These are phyloP conservation scores for Eueides isabella DNA, from an alignment of 1,140 invertebrate species.

Conservation along the genomic window DNA sequence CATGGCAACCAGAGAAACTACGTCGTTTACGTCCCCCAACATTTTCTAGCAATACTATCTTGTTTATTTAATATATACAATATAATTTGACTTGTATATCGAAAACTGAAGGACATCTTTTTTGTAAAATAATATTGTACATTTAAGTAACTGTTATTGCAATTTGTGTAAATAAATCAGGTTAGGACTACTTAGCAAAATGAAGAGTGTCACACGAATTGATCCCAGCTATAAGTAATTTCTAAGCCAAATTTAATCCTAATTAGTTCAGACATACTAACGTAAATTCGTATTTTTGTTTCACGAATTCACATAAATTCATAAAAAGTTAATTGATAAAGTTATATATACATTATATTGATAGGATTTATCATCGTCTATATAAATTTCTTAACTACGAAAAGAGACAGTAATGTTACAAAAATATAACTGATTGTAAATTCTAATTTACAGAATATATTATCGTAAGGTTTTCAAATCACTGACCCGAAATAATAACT, in stretches of 20 bases:
- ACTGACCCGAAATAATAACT: constrained; percentile 70
- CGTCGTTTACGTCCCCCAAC: constrained; percentile 64
- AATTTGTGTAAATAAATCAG: not conserved
- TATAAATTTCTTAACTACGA: no score
- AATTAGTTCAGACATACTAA: not conserved
- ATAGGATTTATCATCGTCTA: no score
- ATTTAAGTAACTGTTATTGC: no score
- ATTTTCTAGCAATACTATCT: constrained; percentile 29
- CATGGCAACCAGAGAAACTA: constrained; percentile 77
- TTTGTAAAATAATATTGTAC: not conserved
- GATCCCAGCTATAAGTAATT: not conserved
- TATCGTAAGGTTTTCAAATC: constrained; percentile 49
- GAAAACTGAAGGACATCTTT: not conserved
- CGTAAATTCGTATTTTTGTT: not conserved
- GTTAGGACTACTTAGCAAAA: not conserved
- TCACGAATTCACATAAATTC: no score
- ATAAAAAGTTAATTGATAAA: no score
- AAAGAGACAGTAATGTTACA: not conserved
- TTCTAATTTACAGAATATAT: constrained; percentile 12
- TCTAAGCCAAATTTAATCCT: not conserved
- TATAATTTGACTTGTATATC: not conserved
- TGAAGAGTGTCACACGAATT: not conserved
- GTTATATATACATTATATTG: no score
- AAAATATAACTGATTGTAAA: constrained; percentile 6
- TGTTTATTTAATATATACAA: not conserved